Conservation (phyloP, 2,797 vertebrate species). For the Sebastes baramenuke region DNA sequence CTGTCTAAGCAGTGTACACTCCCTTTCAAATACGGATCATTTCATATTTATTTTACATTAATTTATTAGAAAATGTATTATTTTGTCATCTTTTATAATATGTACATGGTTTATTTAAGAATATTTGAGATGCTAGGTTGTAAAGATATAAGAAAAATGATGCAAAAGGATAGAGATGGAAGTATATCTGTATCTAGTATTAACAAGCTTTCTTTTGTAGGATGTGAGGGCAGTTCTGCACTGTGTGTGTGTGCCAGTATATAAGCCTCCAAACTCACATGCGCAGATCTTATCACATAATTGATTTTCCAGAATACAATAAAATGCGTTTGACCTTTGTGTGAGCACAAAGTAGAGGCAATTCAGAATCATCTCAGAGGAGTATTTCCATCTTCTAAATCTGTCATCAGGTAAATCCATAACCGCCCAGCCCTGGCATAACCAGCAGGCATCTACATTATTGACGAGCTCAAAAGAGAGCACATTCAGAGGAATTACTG, state of each 20-base stretch:
- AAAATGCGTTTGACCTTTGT: conserved; percentile 37
- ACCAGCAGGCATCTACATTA: conserved; percentile 55
- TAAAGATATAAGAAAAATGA: not conserved
- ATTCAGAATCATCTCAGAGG: conserved; percentile 30
- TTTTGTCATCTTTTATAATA: not conserved
- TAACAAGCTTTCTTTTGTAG: not conserved
- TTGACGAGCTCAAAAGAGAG: conserved; percentile 41
- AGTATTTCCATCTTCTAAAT: conserved; percentile 44
- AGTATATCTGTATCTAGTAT: not conserved
- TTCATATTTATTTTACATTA: not conserved
- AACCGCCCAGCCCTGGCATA: conserved; percentile 4
- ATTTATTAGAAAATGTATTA: not conserved
- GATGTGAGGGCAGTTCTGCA: not conserved
- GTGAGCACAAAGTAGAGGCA: conserved; percentile 3
- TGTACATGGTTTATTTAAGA: not conserved
- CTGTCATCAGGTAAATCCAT: conserved; percentile 47
- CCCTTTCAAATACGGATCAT: not conserved
- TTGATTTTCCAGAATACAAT: conserved; percentile 50
- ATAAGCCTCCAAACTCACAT: conserved; percentile 15
- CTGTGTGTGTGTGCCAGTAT: not conserved
- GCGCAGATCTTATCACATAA: conserved; percentile 42
- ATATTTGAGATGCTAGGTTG: not conserved
- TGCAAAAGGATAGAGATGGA: not conserved
- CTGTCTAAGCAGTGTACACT: not conserved
- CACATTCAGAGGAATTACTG: conserved; percentile 31